Base-by-base conservation (phyloP, 2,113 vertebrate species). In the Alouatta palliata region DNA sequence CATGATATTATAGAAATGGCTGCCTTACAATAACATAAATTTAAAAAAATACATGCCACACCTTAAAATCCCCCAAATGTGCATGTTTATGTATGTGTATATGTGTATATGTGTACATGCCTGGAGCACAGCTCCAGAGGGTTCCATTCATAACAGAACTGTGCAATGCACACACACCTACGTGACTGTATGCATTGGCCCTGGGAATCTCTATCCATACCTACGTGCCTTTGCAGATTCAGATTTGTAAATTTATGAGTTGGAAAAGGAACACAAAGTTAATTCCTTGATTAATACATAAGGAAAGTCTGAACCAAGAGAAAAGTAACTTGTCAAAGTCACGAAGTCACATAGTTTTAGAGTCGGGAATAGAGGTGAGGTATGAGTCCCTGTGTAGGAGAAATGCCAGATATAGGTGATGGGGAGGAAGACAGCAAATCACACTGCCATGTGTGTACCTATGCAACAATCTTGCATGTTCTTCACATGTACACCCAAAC, bases 71-170 rank as follows among this genome's bases (percentile, higher is more conserved):
- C 17, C 47, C 54, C 87, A 21, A 49, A 32, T 23, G 21, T 32
- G 37, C 5, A 43, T 54, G 27, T 64, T 64, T 64, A 30, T 64
- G 11, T 7, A 37, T 5, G 37, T 17, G 8, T 17, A 37, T 7
- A 37, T 5, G 37, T 17, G 8, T 17, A 37, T 13, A 16, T 43
- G n/a, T 49, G 40, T 20, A 5, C 2, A 1, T 8, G 1, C 19
- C 5, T n/a, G 35, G 21, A 84, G 71, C 40, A 70, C 10, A 80
- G 43, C 35, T 30, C 3, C 54, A 43, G 6, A 19, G 12, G 7
- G 0, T 43, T 19, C 4, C 25, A 17, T 27, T 25, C 73, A 49
- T 3, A 32, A 10, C 49, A 56, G n/a, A 52, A 70, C 64, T 19
- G 23, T 8, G 13, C 10, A 13, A 30, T 8, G 7, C 5, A 30